A percentile compares a stretch with the other conserved stretches of the same genome.
These are phyloP conservation scores for Alfaro cultratus DNA, from an alignment of 2,797 vertebrate species.

Conservation along the genomic window DNA sequence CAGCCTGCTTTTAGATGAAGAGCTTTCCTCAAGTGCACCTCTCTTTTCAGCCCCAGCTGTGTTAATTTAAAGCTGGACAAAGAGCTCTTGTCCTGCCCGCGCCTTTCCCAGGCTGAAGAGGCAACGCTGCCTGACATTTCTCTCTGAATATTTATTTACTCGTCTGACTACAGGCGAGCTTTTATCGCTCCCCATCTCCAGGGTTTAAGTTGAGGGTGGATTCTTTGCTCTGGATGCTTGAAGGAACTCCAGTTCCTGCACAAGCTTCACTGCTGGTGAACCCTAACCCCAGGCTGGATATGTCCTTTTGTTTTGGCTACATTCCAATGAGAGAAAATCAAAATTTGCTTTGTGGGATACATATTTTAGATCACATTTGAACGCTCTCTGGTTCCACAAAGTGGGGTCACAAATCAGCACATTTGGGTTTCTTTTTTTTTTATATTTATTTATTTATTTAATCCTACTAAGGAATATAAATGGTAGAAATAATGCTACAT, in stretches of 20 bases:
- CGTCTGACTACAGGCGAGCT: conserved; percentile 54
- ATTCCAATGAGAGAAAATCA: not conserved
- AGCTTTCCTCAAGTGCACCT: conserved; percentile 60
- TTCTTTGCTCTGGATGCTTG: conserved; percentile 31
- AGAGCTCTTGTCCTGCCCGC: conserved; percentile 75
- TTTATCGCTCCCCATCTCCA: conserved; percentile 48
- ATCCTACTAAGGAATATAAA: not conserved
- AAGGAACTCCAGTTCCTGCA: conserved; percentile 21
- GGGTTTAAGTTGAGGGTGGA: conserved; percentile 37
- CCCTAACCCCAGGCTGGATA: not conserved
- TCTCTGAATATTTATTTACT: conserved; percentile 74
- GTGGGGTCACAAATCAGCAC: not conserved
- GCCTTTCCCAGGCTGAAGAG: conserved; percentile 77
- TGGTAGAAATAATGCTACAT: not conserved
- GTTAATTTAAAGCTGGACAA: conserved; percentile 67
- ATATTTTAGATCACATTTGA: not conserved
- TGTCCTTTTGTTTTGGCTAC: not conserved
- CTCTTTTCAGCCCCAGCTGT: conserved; percentile 51
- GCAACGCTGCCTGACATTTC: conserved; percentile 69
- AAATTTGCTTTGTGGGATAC: not conserved
- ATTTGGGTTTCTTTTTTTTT: not conserved
- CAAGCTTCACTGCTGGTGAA: conserved; percentile 5
- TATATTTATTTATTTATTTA: too few relatives aligned
- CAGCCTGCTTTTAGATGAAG: conserved; percentile 27
- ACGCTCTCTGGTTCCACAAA: not conserved